phyloP scores from a whole-genome alignment of 2,797 vertebrate species.

The Microchirus variegatus region DNA sequence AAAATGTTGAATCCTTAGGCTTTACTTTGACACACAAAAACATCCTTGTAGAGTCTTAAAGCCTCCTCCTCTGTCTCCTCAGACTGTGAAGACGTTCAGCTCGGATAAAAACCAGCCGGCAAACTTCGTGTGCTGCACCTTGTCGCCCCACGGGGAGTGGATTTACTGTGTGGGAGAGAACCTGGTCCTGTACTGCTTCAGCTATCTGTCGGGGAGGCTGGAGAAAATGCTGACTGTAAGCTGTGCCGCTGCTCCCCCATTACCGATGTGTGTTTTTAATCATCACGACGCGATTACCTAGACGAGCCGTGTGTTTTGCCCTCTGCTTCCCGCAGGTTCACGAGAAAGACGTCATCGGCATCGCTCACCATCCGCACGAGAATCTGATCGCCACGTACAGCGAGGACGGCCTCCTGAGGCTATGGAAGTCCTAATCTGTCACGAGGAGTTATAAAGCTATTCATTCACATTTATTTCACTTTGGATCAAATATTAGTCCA shows the following conservation, averaged over 20 bases:
- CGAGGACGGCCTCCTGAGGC: constrained; percentile 94
- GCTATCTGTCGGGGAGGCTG: constrained; percentile 91
- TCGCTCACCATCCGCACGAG: constrained; percentile 98
- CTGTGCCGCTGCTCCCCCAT: constrained; percentile 27
- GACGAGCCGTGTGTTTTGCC: too few relatives aligned
- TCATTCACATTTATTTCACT: neutral
- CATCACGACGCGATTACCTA: too few relatives aligned
- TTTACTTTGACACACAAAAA: too few relatives aligned
- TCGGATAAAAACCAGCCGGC: constrained; percentile 91
- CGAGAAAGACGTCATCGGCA: constrained; percentile 96
- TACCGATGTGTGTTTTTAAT: constrained; percentile 14
- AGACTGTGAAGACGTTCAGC: constrained; percentile 95
- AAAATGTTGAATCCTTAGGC: too few relatives aligned
- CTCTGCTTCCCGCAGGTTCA: constrained; percentile 85
- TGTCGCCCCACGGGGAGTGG: constrained; percentile 96
- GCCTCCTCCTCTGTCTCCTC: constrained; percentile 6
- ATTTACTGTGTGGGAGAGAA: constrained; percentile 99
- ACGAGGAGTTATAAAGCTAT: constrained; percentile 30
- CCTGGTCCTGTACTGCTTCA: constrained; percentile 97
- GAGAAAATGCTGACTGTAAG: constrained; percentile 97
- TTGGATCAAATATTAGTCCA: neutral
- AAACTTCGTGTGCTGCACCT: constrained; percentile 94
- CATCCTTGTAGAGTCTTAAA: too few relatives aligned
- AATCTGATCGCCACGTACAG: constrained; percentile 96
- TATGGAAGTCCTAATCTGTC: constrained; percentile 90